A percentile compares a stretch with the other conserved stretches of the same genome.
phyloP scores from a whole-genome alignment of 2,797 vertebrate genomes.

The Brachymystax lenok region DNA sequence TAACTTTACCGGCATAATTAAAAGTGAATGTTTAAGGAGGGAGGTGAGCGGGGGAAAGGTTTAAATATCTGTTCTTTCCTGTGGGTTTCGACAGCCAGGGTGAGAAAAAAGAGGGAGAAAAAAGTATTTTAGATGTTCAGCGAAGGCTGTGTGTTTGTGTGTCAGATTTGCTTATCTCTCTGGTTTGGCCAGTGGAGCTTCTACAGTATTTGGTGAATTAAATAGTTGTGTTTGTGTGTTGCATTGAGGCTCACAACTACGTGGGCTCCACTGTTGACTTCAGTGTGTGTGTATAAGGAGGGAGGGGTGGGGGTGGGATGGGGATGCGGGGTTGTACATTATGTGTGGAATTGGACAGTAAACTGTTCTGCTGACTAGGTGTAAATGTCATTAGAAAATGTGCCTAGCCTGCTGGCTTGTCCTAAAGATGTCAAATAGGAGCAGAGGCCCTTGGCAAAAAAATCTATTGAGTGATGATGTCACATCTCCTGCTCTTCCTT shows the following conservation, averaged over 20 bases:
- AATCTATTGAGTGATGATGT: not conserved
- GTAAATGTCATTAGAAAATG: not conserved
- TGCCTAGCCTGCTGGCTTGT: not conserved
- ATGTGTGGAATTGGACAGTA: not conserved
- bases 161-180: constrained; percentile 32
- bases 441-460: not conserved
- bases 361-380: not conserved
- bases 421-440: too few relatives aligned
- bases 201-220: constrained; percentile 18
- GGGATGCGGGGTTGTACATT: too few relatives aligned
- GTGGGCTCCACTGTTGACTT: constrained; percentile 16
- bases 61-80: constrained; percentile 30
- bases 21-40: constrained; percentile 48
- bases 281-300: not conserved
- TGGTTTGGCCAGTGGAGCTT: constrained; percentile 11
- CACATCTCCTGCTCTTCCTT: constrained; percentile 10
- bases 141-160: constrained; percentile 13
- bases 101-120: not conserved
- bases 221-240: constrained; percentile 16
- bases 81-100: constrained; percentile 5
- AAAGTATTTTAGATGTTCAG: constrained; percentile 8
- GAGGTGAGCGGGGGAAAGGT: constrained; percentile 5
- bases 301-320: too few relatives aligned
- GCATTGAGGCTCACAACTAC: constrained; percentile 9
- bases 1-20: constrained; percentile 55